Evolutionary conservation across 2,888 invertebrate genomes (phyloP).

Genomic region (Gymnocheta viridis): DNA sequence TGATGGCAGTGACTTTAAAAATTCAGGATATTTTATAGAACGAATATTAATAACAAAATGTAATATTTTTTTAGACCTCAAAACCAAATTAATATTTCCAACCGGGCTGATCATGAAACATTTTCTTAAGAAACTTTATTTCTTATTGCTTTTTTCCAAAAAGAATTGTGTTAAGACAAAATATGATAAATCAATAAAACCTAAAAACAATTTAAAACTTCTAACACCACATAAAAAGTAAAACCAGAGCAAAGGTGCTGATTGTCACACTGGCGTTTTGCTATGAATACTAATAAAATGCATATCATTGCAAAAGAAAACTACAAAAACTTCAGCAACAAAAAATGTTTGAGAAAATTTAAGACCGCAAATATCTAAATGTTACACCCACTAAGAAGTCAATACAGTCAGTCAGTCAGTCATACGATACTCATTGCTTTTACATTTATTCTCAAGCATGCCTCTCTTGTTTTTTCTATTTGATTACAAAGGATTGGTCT

Average conservation of each 20-base stretch:
- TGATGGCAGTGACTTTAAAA: too few species aligned
- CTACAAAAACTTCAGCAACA: slow-evolving; percentile 5
- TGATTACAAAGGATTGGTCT: slow-evolving; percentile 1
- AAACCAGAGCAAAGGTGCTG: slow-evolving; percentile 69
- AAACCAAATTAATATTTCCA: too few species aligned
- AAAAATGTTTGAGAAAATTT: slow-evolving; percentile 40
- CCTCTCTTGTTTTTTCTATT: background rate
- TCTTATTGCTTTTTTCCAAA: background rate
- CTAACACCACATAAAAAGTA: slow-evolving; percentile 45
- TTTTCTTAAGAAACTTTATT: background rate
- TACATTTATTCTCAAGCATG: slow-evolving; percentile 39
- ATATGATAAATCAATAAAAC: slow-evolving; percentile 72
- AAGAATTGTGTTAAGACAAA: slow-evolving; percentile 41
- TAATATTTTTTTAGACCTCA: too few species aligned
- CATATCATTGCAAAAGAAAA: slow-evolving; percentile 1
- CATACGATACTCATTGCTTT: slow-evolving; percentile 35
- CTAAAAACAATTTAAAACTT: slow-evolving; percentile 56
- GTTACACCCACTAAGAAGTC: slow-evolving; percentile 69
- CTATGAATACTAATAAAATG: slow-evolving; percentile 34
- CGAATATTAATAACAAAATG: too few species aligned
- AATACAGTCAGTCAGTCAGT: slow-evolving; percentile 29
- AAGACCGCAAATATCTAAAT: slow-evolving; percentile 49
- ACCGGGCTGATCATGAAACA: background rate
- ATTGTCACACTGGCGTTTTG: slow-evolving; percentile 66
- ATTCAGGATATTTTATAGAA: too few species aligned